These are phyloP conservation scores for Labeo calbasu DNA, from an alignment of 2,797 vertebrate species.

Conservation along the genomic window DNA sequence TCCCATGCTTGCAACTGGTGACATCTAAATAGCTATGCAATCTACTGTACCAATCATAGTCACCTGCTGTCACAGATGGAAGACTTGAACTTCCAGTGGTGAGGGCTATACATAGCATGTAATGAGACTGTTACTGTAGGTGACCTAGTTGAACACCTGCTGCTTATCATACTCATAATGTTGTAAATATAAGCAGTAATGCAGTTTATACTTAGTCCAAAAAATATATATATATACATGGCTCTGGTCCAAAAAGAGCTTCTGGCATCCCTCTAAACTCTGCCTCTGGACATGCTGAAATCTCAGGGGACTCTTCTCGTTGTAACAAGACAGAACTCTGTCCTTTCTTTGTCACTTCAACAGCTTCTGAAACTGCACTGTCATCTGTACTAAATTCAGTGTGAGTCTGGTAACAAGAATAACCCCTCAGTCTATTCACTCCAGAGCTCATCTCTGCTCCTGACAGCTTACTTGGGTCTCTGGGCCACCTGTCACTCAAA, in stretches of 20 bases:
- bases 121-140: neutral
- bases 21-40: neutral
- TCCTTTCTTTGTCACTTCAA: slow-evolving; percentile 14
- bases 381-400: slow-evolving; percentile 27
- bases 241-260: neutral
- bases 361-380: slow-evolving; percentile 22
- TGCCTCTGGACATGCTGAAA: neutral
- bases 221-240: neutral
- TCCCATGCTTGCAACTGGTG: neutral
- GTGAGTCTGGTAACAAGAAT: slow-evolving; percentile 35
- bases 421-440: slow-evolving; percentile 37
- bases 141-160: neutral
- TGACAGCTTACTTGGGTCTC: slow-evolving; percentile 43
- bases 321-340: neutral
- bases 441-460: slow-evolving; percentile 35
- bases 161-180: neutral
- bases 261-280: neutral
- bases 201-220: neutral
- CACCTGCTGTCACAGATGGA: neutral
- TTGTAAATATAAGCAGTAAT: neutral
- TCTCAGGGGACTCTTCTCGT: slow-evolving; percentile 16
- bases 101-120: neutral
- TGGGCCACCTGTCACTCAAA: slow-evolving; percentile 55
- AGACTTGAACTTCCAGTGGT: neutral
- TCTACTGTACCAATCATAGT: neutral